Conservation (phyloP, 2,888 invertebrate genomes). For the Brachyopa scutellaris region DNA sequence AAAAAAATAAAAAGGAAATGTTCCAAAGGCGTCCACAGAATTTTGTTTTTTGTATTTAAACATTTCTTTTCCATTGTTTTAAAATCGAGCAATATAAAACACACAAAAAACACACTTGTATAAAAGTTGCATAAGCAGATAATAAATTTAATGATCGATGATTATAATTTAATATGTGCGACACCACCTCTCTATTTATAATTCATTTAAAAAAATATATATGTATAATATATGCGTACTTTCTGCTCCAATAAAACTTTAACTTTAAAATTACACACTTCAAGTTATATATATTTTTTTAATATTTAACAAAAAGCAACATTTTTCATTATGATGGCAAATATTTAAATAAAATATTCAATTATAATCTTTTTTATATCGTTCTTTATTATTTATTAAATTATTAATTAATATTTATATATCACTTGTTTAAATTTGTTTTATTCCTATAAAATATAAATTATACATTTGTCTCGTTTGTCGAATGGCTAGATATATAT, state of each 20-base stretch:
- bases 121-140: background rate
- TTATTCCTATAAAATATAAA: conserved; percentile 49
- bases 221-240: conserved; percentile 1
- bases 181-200: conserved; percentile 11
- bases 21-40: no score
- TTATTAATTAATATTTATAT: conserved; percentile 58
- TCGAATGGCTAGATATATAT: conserved; percentile 53
- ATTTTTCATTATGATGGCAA: conserved; percentile 57
- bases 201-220: conserved; percentile 39
- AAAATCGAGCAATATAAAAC: background rate
- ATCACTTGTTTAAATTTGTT: conserved; percentile 48
- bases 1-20: no score
- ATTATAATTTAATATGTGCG: conserved; percentile 39
- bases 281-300: conserved; percentile 4
- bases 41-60: no score
- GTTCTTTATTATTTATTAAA: conserved; percentile 42
- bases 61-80: background rate
- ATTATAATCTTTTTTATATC: conserved; percentile 9
- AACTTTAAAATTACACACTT: conserved; percentile 15
- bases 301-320: conserved; percentile 52
- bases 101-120: background rate
- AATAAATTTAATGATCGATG: background rate
- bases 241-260: conserved; percentile 24
- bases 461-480: conserved; percentile 40
- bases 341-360: conserved; percentile 48